Conservation (phyloP, 1,140 invertebrate species). For the Sycophaga agraensis region DNA sequence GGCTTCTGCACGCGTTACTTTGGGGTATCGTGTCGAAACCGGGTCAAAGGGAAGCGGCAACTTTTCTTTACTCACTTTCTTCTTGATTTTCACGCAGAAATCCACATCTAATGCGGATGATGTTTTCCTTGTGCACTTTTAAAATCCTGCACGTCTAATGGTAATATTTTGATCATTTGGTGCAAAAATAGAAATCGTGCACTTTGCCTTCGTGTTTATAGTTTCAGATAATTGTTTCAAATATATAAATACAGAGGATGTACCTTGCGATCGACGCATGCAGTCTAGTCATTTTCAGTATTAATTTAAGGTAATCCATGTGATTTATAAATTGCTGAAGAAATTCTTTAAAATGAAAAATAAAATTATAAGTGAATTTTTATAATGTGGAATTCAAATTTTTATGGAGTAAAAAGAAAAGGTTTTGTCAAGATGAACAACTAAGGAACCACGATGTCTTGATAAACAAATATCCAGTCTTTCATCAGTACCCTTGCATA, state of each 20-base stretch:
- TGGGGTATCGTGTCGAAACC: background rate
- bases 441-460: background rate
- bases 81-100: too few species aligned
- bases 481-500: conserved; percentile 11
- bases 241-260: conserved; percentile 20
- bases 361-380: conserved; percentile 14
- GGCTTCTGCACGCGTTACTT: too few species aligned
- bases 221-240: conserved; percentile 21
- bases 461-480: background rate
- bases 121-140: too few species aligned
- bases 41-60: background rate
- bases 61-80: conserved; percentile 1
- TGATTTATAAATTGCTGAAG: conserved; percentile 13
- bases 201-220: conserved; percentile 30
- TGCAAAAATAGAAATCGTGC: conserved; percentile 20
- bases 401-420: background rate
- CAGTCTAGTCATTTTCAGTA: conserved; percentile 38
- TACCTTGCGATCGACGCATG: conserved; percentile 32
- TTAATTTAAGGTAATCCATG: conserved; percentile 29
- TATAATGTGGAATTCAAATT: background rate
- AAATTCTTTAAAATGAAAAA: conserved; percentile 10
- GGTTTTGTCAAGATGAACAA: conserved; percentile 6
- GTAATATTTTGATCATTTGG: background rate
- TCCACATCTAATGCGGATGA: too few species aligned
- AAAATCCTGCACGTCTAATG: too few species aligned